A percentile compares a stretch with the other conserved stretches of the same genome.
Conservation (phyloP, 2,888 invertebrate species). For the Catocala sponsa region DNA sequence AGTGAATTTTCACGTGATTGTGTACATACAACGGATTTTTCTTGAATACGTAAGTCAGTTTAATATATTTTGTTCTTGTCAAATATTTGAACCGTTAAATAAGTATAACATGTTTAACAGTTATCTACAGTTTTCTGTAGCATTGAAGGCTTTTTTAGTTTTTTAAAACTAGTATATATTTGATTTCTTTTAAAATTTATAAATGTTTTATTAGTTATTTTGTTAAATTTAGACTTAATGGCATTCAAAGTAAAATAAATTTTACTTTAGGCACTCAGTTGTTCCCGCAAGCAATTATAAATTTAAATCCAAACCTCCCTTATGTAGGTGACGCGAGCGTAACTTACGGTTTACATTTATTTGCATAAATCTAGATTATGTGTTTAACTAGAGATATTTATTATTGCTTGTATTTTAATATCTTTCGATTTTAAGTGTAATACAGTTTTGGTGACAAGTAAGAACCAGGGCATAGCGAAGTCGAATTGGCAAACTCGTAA, state of each 20-base stretch:
- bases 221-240: not conserved
- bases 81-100: not conserved
- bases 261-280: constrained; percentile 4
- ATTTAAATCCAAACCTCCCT: constrained; percentile 20
- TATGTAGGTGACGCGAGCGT: not conserved
- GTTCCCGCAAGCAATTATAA: constrained; percentile 29
- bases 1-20: constrained; percentile 54
- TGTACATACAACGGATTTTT: constrained; percentile 44
- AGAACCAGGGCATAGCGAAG: constrained; percentile 16
- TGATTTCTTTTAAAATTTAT: no score
- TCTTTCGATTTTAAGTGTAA: constrained; percentile 19
- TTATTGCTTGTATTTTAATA: constrained; percentile 12
- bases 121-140: no score
- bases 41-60: constrained; percentile 40
- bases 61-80: constrained; percentile 1
- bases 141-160: no score
- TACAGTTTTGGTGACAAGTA: constrained; percentile 26
- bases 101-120: no score
- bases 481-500: constrained; percentile 37
- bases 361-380: constrained; percentile 39
- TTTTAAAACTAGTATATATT: no score
- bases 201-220: no score
- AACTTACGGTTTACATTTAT: constrained; percentile 25
- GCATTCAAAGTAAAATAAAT: not conserved
- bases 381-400: constrained; percentile 26